A percentile compares a stretch with the other conserved stretches of the same genome.
These are phyloP conservation scores for Thyatira batis DNA, from an alignment of 2,888 invertebrate species.

Conservation along the genomic window DNA sequence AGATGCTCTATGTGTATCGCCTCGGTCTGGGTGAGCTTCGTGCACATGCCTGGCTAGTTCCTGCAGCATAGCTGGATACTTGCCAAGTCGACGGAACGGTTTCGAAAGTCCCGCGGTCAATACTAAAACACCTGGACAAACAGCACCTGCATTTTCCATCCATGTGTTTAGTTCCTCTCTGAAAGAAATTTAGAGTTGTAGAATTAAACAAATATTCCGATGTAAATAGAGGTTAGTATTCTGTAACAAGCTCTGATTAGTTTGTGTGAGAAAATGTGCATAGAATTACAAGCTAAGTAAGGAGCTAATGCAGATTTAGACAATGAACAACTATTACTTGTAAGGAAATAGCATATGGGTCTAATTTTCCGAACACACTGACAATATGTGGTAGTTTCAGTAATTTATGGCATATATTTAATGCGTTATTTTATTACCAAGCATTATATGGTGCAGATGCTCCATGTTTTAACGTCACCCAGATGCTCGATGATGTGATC, in stretches of 20 bases:
- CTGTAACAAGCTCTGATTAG: too few species aligned
- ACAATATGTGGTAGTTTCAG: too few species aligned
- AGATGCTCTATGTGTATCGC: conserved; percentile 97
- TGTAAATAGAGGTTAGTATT: background rate
- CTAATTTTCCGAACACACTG: too few species aligned
- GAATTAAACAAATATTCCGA: background rate
- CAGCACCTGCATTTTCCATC: conserved; percentile 94
- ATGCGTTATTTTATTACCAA: background rate
- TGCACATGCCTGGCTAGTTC: conserved; percentile 98
- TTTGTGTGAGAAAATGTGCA: too few species aligned
- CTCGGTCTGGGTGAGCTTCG: conserved; percentile 96
- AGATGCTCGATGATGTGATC: too few species aligned
- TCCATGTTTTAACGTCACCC: background rate
- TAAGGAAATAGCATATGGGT: too few species aligned
- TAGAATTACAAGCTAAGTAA: too few species aligned
- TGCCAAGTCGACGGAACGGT: conserved; percentile 96
- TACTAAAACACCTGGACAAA: conserved; percentile 92
- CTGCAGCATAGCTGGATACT: conserved; percentile 96
- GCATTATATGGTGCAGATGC: background rate
- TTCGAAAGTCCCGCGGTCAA: conserved; percentile 96
- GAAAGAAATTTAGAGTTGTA: conserved; percentile 15
- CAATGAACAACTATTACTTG: too few species aligned
- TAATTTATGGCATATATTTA: too few species aligned
- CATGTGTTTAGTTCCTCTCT: conserved; percentile 92
- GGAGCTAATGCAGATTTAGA: too few species aligned